Conservation (phyloP, 2,113 vertebrate genomes). For the Ploceus nigricollis region DNA sequence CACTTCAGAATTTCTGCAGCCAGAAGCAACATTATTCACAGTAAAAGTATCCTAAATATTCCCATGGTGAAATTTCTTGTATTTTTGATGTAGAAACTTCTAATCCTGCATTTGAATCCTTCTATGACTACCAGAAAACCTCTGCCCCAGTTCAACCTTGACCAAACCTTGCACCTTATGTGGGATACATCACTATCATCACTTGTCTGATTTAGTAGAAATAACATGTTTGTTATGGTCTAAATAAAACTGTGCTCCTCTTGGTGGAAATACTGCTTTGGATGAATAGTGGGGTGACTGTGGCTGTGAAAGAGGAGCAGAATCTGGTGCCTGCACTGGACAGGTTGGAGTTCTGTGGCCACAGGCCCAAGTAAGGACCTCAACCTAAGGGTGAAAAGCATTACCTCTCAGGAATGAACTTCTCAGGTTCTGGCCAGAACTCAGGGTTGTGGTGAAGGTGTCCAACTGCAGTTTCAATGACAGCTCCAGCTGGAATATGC, state of each 20-base stretch:
- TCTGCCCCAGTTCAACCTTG: background rate
- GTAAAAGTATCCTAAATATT: too few species aligned
- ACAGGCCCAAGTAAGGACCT: background rate
- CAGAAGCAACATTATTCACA: background rate
- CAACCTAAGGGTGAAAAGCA: background rate
- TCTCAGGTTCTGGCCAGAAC: slow-evolving; percentile 85
- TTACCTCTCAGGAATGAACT: slow-evolving; percentile 88
- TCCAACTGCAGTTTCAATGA: slow-evolving; percentile 83
- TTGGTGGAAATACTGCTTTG: background rate
- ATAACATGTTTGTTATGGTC: background rate
- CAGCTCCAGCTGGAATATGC: slow-evolving; percentile 78
- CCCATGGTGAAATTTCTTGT: too few species aligned
- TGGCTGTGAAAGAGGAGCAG: background rate
- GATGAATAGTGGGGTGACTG: background rate
- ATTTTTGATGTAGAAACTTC: too few species aligned
- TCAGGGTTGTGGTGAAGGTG: slow-evolving; percentile 86
- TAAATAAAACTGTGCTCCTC: background rate
- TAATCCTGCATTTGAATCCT: too few species aligned
- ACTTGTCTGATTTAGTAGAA: background rate
- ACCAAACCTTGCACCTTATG: background rate
- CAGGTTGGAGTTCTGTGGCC: background rate
- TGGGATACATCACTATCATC: background rate
- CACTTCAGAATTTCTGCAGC: background rate
- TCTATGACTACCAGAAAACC: background rate
- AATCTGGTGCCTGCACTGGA: background rate